Conservation (phyloP, 2,113 vertebrate genomes). For the Sinocyclocheilus maitianheensis region DNA sequence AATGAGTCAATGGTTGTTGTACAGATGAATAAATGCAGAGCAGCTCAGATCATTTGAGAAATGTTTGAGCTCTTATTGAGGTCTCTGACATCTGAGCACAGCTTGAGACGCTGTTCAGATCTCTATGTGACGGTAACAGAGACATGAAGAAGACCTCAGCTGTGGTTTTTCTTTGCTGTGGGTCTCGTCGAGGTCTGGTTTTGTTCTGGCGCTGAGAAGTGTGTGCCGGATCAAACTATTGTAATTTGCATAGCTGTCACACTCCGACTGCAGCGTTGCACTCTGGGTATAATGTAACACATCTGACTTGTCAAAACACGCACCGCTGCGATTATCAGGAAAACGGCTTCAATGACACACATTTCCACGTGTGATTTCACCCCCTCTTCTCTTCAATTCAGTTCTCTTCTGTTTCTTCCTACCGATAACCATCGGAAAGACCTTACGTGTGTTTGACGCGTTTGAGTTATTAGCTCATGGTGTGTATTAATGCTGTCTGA, state of each 20-base stretch:
- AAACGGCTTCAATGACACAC: slow-evolving; percentile 40
- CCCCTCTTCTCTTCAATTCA: slow-evolving; percentile 19
- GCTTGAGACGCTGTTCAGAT: background rate
- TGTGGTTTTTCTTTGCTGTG: background rate
- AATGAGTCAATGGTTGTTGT: no score
- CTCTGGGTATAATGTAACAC: slow-evolving; percentile 49
- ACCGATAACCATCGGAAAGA: background rate
- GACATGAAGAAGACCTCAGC: background rate
- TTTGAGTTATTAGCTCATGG: slow-evolving; percentile 27
- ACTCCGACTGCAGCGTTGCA: slow-evolving; percentile 47
- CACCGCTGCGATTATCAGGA: slow-evolving; percentile 39
- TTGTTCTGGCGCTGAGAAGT: background rate
- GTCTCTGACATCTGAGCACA: background rate
- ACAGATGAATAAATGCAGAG: no score
- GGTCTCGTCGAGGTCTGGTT: background rate
- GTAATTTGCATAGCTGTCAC: slow-evolving; percentile 46
- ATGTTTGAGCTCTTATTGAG: no score
- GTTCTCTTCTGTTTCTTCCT: slow-evolving; percentile 19
- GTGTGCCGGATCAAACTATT: slow-evolving; percentile 17
- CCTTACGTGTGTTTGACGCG: slow-evolving; percentile 11
- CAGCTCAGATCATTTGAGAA: no score
- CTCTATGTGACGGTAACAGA: background rate
- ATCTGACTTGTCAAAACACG: slow-evolving; percentile 56
- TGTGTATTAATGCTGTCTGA: slow-evolving; percentile 20
- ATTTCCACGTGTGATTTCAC: slow-evolving; percentile 46